Evolutionary conservation across 1,140 invertebrate species (phyloP), one percentile per base, ranked within the genome.

Genomic region (Dreissena rostriformis): DNA sequence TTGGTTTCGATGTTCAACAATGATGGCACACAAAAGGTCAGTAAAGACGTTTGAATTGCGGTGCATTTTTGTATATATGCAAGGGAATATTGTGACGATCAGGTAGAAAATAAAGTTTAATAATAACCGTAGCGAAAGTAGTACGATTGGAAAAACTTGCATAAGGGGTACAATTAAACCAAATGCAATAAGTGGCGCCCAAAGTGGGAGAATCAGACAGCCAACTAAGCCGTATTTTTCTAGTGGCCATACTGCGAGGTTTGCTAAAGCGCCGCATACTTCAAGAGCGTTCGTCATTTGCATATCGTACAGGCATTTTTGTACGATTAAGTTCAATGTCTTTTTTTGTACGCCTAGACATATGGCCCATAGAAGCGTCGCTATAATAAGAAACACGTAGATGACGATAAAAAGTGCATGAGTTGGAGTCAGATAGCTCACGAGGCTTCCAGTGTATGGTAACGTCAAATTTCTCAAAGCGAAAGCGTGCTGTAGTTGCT

Each of bases 241-340:
- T 15, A 79, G 52, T 1, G 77, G 77, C 63, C 49, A 79, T 12
- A 79, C 26, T 66, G 70, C 70, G 1, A 57, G 26, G 1, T 49
- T 26, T 2, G 28, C 77, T 10, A 68, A 68, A 17, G 57, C 49
- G 17, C 51, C 77, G 57, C 77, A 79, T 10, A 66, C 65, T 4
- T 79, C 77, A n/a, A 70, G 17, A 19, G 57, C 70, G 11, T 53
- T 22, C 5, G 63, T 79, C 0, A n/a, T n/a, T 15, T 49, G 66
- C 77, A 79, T 70, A 53, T 57, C 77, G 17, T 67, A n/a, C 51
- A 79, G 19, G 67, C 77, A 79, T 57, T 68, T 57, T 15, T 67
- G 39, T 29, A 79, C 65, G 19, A 66, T 71, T 10, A 52, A 61
- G 17, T 79, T 79, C 51, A 79, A 22, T 52, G n/a, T 70, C 17